These are phyloP conservation scores for Trachelipus rathkii DNA, from an alignment of 1,140 invertebrate genomes.

Conservation along the genomic window DNA sequence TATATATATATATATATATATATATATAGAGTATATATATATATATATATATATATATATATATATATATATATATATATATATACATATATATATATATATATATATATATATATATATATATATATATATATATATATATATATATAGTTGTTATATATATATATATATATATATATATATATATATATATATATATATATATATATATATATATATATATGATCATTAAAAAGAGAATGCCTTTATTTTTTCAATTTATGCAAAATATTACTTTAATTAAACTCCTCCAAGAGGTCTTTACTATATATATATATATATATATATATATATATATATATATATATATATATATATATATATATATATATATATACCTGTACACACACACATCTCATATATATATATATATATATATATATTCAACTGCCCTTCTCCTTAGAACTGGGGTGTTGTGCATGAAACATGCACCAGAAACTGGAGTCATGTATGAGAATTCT, in stretches of 20 bases:
- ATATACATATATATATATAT: neutral
- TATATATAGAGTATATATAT: neutral
- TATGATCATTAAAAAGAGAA: no score
- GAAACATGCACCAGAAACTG: no score
- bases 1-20: neutral
- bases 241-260: neutral
- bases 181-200: slow-evolving; percentile 15
- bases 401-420: no score
- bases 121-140: slow-evolving; percentile 15
- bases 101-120: slow-evolving; percentile 11
- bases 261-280: neutral
- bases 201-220: neutral
- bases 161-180: slow-evolving; percentile 13
- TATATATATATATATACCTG: no score
- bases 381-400: no score
- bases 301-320: no score
- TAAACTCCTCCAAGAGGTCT: no score
- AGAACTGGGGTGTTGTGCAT: no score
- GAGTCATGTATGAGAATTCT: no score
- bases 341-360: no score
- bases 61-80: neutral
- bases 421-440: no score
- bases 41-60: neutral
- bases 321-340: no score
- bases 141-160: slow-evolving; percentile 15